Conservation (phyloP, 2,113 vertebrate genomes). For the Scomber japonicus region DNA sequence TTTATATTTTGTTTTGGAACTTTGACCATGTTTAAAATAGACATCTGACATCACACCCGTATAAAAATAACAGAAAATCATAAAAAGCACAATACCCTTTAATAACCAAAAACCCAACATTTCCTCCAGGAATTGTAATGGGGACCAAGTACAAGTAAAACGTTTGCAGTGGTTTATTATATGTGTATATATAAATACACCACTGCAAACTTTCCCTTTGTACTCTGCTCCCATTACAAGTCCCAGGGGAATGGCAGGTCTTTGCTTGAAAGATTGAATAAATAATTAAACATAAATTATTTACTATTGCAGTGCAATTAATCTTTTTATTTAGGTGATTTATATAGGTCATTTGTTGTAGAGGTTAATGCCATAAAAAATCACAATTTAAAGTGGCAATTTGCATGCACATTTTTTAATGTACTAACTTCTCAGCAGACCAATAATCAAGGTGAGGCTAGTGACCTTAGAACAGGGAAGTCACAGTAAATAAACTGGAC, state of each 20-base stretch:
- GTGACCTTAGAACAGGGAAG: background rate
- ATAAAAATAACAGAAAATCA: no score
- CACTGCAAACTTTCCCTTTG: background rate
- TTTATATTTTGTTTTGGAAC: no score
- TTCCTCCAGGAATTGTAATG: no score
- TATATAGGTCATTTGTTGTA: constrained; percentile 15
- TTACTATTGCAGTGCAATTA: constrained; percentile 4
- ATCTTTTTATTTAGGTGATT: constrained; percentile 27
- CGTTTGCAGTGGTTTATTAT: no score
- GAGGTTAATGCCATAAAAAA: constrained; percentile 19
- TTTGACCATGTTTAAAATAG: no score
- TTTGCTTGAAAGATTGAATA: constrained; percentile 9
- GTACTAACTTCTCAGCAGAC: background rate
- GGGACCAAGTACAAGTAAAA: no score
- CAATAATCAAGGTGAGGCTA: background rate
- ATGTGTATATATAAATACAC: background rate
- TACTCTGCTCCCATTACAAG: background rate
- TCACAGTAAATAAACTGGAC: background rate
- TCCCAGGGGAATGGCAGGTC: background rate
- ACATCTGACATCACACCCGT: no score
- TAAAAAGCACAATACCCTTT: no score
- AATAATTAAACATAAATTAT: constrained; percentile 12
- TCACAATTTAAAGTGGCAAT: constrained; percentile 10
- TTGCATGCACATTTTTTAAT: constrained; percentile 21
- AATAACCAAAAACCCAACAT: no score